Base-by-base conservation (phyloP, 2,797 vertebrate genomes). In the Scyliorhinus canicula region DNA sequence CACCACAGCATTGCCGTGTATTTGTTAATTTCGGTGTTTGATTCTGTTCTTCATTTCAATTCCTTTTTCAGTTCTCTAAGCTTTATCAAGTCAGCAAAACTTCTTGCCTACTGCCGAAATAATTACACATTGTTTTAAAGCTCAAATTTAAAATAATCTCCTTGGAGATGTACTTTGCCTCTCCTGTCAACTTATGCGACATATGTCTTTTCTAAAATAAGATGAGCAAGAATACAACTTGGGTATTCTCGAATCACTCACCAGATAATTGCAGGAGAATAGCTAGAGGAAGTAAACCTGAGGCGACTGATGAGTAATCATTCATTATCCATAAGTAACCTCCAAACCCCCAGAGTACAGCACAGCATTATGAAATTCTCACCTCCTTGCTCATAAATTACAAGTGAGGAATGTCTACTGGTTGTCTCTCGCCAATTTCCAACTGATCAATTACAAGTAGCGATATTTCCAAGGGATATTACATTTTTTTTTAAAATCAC, bases 61-160 rank as follows among this genome's bases (percentile, higher is more conserved):
- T 85, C n/a, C 52, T 74, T 95, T 65, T 60, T 60, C 86, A 31
- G 77, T 93, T n/a, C 21, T 16, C 60, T 69, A 65, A 95, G 71
- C 40, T 82, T 57, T 55, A 47, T 31, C 71, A 90, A 74, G 84
- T 95, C 47, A 82, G 50, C 86, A 90, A 35, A 55, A 57, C 82
- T 47, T 84, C 47, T 50, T 52, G 84, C 3, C 4, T 14, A 35
- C 28, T 57, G 85, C 86, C 31, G 57, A 52, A 35, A 12, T 26
- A 57, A 60, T n/a, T 57, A 14, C 19, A 52, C 35, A 90, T 57
- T 60, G 50, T n/a, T 35, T 90, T 8, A 57, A 60, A 57, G 55
- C 52, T 60, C 50, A 35, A 57, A 31, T 57, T n/a, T 21, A 31
- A 35, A 90, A n/a, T n/a, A 35, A 60, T 90, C 52, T 57, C 16